Evolutionary conservation across 2,888 invertebrate genomes (phyloP).

Genomic region (Trachelus tabidus): DNA sequence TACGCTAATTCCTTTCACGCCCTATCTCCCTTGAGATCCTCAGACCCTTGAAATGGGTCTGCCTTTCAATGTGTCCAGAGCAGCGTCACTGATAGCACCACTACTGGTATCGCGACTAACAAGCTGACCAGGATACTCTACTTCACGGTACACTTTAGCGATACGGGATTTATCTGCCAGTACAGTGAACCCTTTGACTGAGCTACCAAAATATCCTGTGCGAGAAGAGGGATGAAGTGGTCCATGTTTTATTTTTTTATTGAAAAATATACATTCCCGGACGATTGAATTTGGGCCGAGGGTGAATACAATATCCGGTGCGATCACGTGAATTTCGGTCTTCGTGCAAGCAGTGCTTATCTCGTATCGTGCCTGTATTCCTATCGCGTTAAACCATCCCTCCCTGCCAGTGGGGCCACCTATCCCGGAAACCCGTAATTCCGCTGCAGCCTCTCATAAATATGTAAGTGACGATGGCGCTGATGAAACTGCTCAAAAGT

Average conservation of each 20-base stretch:
- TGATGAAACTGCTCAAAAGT: conserved; percentile 15
- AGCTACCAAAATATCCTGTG: not conserved
- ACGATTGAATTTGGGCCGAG: not conserved
- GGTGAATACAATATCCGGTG: not conserved
- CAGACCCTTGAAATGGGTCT: not conserved
- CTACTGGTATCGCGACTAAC: not conserved
- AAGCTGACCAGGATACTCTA: not conserved
- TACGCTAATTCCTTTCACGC: not conserved
- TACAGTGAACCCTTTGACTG: not conserved
- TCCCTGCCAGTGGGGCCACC: not conserved
- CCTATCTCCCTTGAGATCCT: not conserved
- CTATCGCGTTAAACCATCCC: not conserved
- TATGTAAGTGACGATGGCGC: conserved; percentile 6
- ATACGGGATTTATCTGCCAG: not conserved
- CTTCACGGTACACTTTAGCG: not conserved
- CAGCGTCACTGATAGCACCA: not conserved
- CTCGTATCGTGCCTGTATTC: not conserved
- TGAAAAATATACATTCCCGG: not conserved
- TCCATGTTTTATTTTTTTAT: too few relatives aligned
- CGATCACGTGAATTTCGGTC: not conserved
- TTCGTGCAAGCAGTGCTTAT: not conserved
- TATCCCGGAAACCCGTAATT: conserved; percentile 14
- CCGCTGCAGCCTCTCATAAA: conserved; percentile 15
- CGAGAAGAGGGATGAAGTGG: not conserved
- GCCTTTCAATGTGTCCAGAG: not conserved